phyloP scores from a whole-genome alignment of 1,140 invertebrate species.

The Papilio dardanus region DNA sequence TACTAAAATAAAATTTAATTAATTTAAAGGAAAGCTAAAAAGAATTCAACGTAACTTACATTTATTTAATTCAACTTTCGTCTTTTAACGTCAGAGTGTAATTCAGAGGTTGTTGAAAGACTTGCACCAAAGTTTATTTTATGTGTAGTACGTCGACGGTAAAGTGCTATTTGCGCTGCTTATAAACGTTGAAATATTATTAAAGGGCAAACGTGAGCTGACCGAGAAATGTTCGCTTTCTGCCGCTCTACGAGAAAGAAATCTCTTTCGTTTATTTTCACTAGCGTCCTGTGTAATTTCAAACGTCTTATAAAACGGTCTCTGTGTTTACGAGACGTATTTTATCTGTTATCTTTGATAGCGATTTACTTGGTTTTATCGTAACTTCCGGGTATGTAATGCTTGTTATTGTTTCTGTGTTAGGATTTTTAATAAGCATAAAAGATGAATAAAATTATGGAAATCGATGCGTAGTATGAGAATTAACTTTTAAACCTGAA shows the following conservation, averaged over 20 bases:
- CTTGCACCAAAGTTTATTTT: not conserved
- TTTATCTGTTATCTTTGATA: slow-evolving; percentile 16
- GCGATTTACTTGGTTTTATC: slow-evolving; percentile 1
- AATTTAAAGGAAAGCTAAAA: not conserved
- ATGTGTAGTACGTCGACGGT: not conserved
- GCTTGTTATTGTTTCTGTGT: not conserved
- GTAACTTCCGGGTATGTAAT: not conserved
- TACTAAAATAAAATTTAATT: not conserved
- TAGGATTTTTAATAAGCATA: not conserved
- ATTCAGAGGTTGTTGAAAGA: not conserved
- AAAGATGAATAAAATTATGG: too few relatives aligned
- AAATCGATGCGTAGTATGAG: too few relatives aligned
- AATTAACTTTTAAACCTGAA: not conserved
- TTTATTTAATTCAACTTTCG: not conserved
- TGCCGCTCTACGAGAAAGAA: not conserved
- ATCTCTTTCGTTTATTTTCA: slow-evolving; percentile 30
- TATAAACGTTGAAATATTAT: slow-evolving; percentile 30
- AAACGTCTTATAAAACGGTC: slow-evolving; percentile 15
- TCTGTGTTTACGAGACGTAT: not conserved
- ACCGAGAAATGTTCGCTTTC: slow-evolving; percentile 2
- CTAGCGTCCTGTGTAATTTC: slow-evolving; percentile 27
- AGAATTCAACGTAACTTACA: not conserved
- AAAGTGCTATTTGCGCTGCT: slow-evolving; percentile 32
- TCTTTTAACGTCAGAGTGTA: not conserved
- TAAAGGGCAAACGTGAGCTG: slow-evolving; percentile 32